Evolutionary conservation across 2,888 invertebrate genomes (phyloP), one percentile per base, ranked within the genome.

Genomic region (Laothoe populi): DNA sequence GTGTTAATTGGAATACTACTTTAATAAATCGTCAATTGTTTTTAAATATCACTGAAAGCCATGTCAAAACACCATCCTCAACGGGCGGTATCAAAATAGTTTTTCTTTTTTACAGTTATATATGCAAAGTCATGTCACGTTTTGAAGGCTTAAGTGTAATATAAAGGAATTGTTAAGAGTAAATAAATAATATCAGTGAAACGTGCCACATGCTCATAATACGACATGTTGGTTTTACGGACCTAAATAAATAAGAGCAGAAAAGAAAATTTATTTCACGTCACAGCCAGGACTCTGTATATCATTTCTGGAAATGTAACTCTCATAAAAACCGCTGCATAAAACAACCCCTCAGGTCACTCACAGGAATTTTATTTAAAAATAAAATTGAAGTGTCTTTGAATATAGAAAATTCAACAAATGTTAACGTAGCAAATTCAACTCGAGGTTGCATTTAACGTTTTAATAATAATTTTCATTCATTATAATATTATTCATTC

Each of bases 121-220:
- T 35, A 53, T 35, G 31, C 3, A 19, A 26, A 31, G 53, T 31
- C 19, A 53, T 53, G 53, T 53, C 53, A 35, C 53, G 53, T 53
- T 35, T 19, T 53, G 19, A 53, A 53, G 35, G 53, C 53, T 35
- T 11, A 35, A 19, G 35, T 16, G 31, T 35, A 53, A 53, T 53
- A 53, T 44, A 7, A 44, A 35, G 35, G 31, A 53, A 35, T 53
- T 35, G 53, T 53, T 53, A 53, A 53, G 35, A 53, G 53, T 53
- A 53, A 53, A 53, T 53, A 53, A 53, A 53, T 53, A 53, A 53
- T 53, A 53, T 53, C 11, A 19, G 31, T 19, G 53, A 16, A 11
- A 31, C 53, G 53, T 19, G 53, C 19, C 10, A 19, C 53, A 21
- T 31, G 11, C 53, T 11, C 31, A 19, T 35, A 53, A 35, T 35